These are phyloP conservation scores for Coecobrya sp. DNA, from an alignment of 2,888 invertebrate species.

Conservation along the genomic window DNA sequence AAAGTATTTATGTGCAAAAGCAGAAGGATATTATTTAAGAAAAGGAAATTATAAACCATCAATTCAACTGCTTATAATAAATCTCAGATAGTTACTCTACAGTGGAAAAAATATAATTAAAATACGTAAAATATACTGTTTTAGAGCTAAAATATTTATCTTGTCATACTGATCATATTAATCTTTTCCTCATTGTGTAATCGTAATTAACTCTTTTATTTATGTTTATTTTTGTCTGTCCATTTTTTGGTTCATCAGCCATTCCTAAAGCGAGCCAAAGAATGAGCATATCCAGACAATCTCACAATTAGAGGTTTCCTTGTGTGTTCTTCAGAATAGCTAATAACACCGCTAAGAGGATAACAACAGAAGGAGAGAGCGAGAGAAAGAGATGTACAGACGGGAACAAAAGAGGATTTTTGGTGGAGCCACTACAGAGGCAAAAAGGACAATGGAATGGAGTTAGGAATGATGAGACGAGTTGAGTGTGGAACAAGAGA, in stretches of 20 bases:
- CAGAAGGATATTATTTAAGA: neutral
- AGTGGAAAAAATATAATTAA: neutral
- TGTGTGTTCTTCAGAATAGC: neutral
- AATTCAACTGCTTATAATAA: too few species aligned
- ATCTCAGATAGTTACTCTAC: neutral
- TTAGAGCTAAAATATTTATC: too few species aligned
- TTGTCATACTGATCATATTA: neutral
- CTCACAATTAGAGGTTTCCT: neutral
- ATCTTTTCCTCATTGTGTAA: neutral
- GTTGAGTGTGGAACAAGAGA: neutral
- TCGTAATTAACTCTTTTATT: too few species aligned
- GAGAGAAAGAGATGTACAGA: neutral
- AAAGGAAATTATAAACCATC: neutral
- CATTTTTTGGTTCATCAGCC: neutral
- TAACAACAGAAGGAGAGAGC: neutral
- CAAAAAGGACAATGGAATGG: conserved; percentile 43
- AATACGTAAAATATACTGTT: neutral
- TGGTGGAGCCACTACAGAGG: conserved; percentile 18
- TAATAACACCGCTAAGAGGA: conserved; percentile 23
- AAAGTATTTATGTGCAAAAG: neutral
- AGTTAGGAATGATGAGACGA: neutral
- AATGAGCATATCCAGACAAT: neutral
- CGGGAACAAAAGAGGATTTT: conserved; percentile 31
- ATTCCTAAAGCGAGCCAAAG: neutral
- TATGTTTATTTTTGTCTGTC: too few species aligned